Evolutionary conservation across 2,888 invertebrate genomes (phyloP).

Genomic region (Drosophila subsilvestris): DNA sequence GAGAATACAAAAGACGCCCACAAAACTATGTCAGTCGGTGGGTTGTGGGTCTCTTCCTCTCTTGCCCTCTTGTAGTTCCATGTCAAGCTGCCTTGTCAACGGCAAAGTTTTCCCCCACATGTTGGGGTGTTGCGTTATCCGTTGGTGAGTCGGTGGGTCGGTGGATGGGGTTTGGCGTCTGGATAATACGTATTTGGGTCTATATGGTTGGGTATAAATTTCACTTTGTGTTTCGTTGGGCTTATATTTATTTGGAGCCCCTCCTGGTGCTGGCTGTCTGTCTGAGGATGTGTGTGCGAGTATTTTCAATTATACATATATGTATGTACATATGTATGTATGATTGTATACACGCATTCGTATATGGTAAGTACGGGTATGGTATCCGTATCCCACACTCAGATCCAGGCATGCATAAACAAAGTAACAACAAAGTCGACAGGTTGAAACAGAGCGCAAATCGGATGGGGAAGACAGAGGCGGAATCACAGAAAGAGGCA

Average conservation of each 20-base stretch:
- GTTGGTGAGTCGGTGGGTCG: slow-evolving; percentile 23
- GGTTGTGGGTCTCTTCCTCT: slow-evolving; percentile 15
- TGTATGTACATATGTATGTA: slow-evolving; percentile 43
- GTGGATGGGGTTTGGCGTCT: slow-evolving; percentile 37
- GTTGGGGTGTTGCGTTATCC: slow-evolving; percentile 27
- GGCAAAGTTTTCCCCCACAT: slow-evolving; percentile 51
- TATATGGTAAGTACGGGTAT: slow-evolving; percentile 1
- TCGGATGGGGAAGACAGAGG: slow-evolving; percentile 30
- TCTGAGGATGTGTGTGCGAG: slow-evolving; percentile 44
- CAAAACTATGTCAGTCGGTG: slow-evolving; percentile 46
- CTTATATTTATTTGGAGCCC: slow-evolving; percentile 54
- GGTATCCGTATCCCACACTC: slow-evolving; percentile 11
- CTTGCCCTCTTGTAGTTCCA: slow-evolving; percentile 12
- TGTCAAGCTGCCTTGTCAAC: slow-evolving; percentile 53
- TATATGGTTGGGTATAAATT: slow-evolving; percentile 57
- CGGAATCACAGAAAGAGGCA: background rate
- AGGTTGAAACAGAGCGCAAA: slow-evolving; percentile 48
- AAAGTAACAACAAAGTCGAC: slow-evolving; percentile 48
- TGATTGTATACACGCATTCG: slow-evolving; percentile 32
- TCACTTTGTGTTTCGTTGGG: slow-evolving; percentile 61
- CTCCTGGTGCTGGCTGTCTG: slow-evolving; percentile 11
- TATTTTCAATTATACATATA: slow-evolving; percentile 55
- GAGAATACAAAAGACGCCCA: slow-evolving; percentile 58
- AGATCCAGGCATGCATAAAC: slow-evolving; percentile 37
- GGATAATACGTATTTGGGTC: slow-evolving; percentile 68